Base-by-base conservation (phyloP, 2,888 invertebrate species). In the Pammene aurita region DNA sequence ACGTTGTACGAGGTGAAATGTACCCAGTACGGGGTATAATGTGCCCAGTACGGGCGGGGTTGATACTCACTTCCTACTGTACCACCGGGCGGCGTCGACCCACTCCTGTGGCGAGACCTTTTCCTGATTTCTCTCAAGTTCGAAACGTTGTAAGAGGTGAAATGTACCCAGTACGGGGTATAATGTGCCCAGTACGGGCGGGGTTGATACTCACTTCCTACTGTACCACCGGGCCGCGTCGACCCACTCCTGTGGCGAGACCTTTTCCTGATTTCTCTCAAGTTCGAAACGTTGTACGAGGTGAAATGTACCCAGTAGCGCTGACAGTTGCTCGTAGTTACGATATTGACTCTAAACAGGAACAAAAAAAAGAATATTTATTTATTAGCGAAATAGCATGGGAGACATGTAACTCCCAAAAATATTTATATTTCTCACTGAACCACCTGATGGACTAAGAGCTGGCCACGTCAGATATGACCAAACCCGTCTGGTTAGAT, bases 1-100 rank as follows among this genome's bases (percentile, higher is more conserved):
- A 57, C 66, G 66, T 73, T 77, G 81, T 66, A 74, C 78, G 41
- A 78, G 73, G n/a, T n/a, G n/a, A n/a, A n/a, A n/a, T n/a, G n/a
- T n/a, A n/a, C n/a, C n/a, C n/a, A n/a, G n/a, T n/a, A n/a, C n/a
- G n/a, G n/a, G 7, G 11, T 42, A 2, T n/a, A 44, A 44, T 13
- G n/a, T 44, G 2, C 44, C 44, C 14, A 44, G 7, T 44, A n/a
- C n/a, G n/a, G n/a, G n/a, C n/a, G n/a, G n/a, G 26, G n/a, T n/a
- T n/a, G n/a, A n/a, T n/a, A n/a, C 57, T 50, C 10, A 73, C 73
- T 69, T 11, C 50, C 18, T 66, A n/a, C 41, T n/a, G 38, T 46
- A 46, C 46, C 46, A 46, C 7, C 46, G 38, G 10, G 48, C n/a
- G 35, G 73, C 74, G 18, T 65, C 70, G 73, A 70, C 34, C 38